Evolutionary conservation across 2,888 invertebrate species (phyloP).

Genomic region (Archips xylosteana): DNA sequence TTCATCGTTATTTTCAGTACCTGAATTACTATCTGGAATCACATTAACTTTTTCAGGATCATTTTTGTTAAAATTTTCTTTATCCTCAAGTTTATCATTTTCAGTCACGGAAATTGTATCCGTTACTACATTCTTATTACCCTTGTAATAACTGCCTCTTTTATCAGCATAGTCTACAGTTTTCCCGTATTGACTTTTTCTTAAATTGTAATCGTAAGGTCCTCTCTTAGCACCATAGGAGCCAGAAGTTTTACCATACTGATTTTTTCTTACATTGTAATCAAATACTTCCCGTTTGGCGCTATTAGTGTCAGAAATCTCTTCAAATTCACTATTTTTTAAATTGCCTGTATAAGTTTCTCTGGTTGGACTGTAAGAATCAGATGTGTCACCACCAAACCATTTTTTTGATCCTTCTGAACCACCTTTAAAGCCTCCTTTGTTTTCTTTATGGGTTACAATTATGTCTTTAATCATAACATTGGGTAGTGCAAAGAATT

Average conservation of each 20-base stretch:
- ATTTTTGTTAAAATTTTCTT: conserved; percentile 2
- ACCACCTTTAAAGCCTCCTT: conserved; percentile 54
- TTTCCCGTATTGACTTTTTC: conserved; percentile 53
- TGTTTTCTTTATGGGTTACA: conserved; percentile 66
- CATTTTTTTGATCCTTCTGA: conserved; percentile 54
- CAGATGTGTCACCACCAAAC: conserved; percentile 50
- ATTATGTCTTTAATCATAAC: conserved; percentile 67
- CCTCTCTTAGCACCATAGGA: conserved; percentile 42
- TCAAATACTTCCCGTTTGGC: background rate
- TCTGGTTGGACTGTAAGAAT: conserved; percentile 49
- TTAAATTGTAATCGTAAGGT: conserved; percentile 55
- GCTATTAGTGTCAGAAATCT: background rate
- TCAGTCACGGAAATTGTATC: conserved; percentile 10
- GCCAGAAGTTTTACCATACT: background rate
- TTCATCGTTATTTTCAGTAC: background rate
- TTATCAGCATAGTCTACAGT: conserved; percentile 48
- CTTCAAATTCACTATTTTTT: conserved; percentile 40
- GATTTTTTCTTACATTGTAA: background rate
- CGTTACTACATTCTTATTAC: conserved; percentile 6
- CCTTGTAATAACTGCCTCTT: conserved; percentile 37
- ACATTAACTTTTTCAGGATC: background rate
- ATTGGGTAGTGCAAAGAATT: conserved; percentile 71
- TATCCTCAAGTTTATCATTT: conserved; percentile 23
- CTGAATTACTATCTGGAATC: background rate
- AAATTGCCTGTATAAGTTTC: conserved; percentile 40